phyloP scores from a whole-genome alignment of 1,140 invertebrate species.

The Arion vulgaris region DNA sequence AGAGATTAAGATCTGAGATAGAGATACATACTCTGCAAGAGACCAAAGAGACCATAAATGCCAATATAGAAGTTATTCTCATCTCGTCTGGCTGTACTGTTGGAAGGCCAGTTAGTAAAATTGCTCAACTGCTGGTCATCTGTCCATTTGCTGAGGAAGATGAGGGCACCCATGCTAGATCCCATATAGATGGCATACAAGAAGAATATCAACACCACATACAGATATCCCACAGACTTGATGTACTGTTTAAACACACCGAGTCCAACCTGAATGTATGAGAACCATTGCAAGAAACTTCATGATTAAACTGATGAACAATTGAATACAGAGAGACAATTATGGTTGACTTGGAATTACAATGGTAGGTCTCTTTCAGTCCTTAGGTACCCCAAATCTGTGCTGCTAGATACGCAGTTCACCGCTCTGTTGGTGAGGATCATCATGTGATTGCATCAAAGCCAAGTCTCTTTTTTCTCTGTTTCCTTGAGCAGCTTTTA shows the following conservation, averaged over 20 bases:
- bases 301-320: too few species aligned
- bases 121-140: conserved; percentile 54
- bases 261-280: conserved; percentile 82
- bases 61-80: conserved; percentile 63
- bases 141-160: conserved; percentile 70
- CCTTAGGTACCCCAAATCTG: too few species aligned
- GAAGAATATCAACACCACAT: conserved; percentile 79
- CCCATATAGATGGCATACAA: conserved; percentile 56
- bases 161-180: conserved; percentile 47
- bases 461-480: too few species aligned
- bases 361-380: too few species aligned
- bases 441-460: too few species aligned
- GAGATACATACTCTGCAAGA: conserved; percentile 51
- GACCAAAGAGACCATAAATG: conserved; percentile 64
- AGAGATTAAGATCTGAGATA: too few species aligned
- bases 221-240: conserved; percentile 84
- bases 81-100: conserved; percentile 48
- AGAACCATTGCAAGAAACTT: too few species aligned
- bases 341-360: too few species aligned
- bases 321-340: too few species aligned
- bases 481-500: too few species aligned
- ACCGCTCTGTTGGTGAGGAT: too few species aligned
- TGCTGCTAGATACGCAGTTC: too few species aligned
- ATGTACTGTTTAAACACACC: conserved; percentile 91
- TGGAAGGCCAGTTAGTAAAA: conserved; percentile 40